Base-by-base conservation (phyloP, 2,797 vertebrate species). In the Pipistrellus pygmaeus region DNA sequence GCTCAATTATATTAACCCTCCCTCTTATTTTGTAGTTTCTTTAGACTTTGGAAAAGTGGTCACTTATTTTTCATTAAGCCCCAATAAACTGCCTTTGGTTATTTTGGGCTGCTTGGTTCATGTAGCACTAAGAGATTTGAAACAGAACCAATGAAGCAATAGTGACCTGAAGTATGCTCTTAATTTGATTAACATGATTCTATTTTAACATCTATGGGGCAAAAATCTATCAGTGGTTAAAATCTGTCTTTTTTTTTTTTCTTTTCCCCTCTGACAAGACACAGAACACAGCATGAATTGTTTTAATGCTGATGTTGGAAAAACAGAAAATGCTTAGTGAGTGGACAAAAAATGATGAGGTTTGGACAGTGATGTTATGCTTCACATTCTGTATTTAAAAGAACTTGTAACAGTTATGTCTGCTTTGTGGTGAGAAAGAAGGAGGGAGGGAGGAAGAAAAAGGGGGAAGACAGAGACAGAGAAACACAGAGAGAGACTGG, bases 241-340 rank as follows among this genome's bases (percentile, higher is more conserved):
- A 85, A 51, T 15, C 23, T 4, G n/a, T 41, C 15, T 25, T 32
- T 66, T 30, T 69, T 25, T 32, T 66, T 30, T 69, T 57, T 72
- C 38, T 8, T 3, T 9, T 1, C 17, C 53, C 48, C 25, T 84
- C 44, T 82, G 72, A 76, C 1, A 38, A 92, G 57, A 69, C 13
- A 51, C 25, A 57, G 85, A 82, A 35, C 41, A 15, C 9, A 73
- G 27, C 17, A 17, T 75, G n/a, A 46, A 12, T 91, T 32, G 21
- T 25, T 90, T 93, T 91, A 88, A 85, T 76, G 90, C 80, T 91
- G 77, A 83, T 78, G 93, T 71, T 75, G 90, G 92, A 76, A 93
- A 78, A 72, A 80, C 60, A 92, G 62, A 64, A 90, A 94, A 44
- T 93, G 85, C 62, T 75, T 91, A 95, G 32, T 27, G 25, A 95